These are phyloP conservation scores for Exocentrus adspersus DNA, from an alignment of 2,888 invertebrate species.

Conservation along the genomic window DNA sequence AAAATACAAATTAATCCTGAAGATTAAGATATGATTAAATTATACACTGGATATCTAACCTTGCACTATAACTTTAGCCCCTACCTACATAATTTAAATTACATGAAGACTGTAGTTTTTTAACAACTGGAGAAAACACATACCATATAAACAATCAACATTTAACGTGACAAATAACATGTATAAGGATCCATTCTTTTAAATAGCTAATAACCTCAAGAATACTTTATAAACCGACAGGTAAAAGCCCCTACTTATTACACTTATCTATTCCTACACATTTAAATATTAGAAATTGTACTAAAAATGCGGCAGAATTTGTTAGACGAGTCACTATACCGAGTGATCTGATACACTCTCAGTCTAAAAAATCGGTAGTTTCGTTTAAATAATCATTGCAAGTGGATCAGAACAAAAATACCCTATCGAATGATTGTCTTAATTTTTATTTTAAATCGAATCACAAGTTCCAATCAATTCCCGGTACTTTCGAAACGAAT, in stretches of 20 bases:
- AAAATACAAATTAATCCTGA: too few relatives aligned
- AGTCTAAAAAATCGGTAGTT: too few relatives aligned
- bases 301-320: conserved; percentile 47
- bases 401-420: neutral
- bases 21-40: too few relatives aligned
- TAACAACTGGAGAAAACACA: conserved; percentile 51
- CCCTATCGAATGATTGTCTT: conserved; percentile 11
- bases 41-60: neutral
- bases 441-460: conserved; percentile 3
- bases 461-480: neutral
- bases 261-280: conserved; percentile 60
- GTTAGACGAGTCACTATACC: too few relatives aligned
- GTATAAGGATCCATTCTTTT: conserved; percentile 49
- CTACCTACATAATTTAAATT: neutral
- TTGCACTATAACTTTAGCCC: neutral
- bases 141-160: conserved; percentile 59
- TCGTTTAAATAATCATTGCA: neutral
- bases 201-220: conserved; percentile 31
- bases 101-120: conserved; percentile 16
- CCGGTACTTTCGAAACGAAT: neutral
- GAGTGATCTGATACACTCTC: conserved; percentile 5
- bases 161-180: conserved; percentile 59
- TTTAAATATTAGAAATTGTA: conserved; percentile 57
- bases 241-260: conserved; percentile 58
- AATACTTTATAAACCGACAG: conserved; percentile 50